Evolutionary conservation across 2,888 invertebrate genomes (phyloP), one percentile per base, ranked within the genome.

Genomic region (Hypena proboscidalis): DNA sequence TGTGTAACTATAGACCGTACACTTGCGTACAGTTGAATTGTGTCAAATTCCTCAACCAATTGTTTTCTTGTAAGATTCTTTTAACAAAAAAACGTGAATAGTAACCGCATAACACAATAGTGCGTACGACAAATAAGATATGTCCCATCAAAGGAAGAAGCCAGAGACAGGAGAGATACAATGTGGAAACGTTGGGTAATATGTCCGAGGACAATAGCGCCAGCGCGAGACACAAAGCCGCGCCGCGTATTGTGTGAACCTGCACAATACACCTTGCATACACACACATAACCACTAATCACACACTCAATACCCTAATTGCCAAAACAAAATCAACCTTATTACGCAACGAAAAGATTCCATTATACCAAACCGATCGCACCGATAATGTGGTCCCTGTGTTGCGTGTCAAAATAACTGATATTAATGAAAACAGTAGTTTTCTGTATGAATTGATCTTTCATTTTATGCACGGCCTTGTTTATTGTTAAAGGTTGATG

Each of bases 191-290:
- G 83, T 85, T 86, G 81, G 82, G 85, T 88, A 89, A 89, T 88
- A 88, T 85, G 87, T 87, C 86, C 78, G 78, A 77, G 77, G 80
- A 89, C 88, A 89, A 88, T 88, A 80, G 84, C 75, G 80, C 80
- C 82, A 85, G 83, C 77, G 79, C 80, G 77, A 67, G 77, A 80
- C 81, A 89, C 89, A 90, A 89, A 89, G 87, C 87, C 82, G 73
- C 77, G 74, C 75, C 74, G 69, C 74, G 85, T 78, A 87, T 89
- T 88, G 87, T 88, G 77, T 83, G 83, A 84, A 77, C 80, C 79
- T 80, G 73, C 80, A 88, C 89, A 89, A 88, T 87, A 87, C 83
- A 84, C 83, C 85, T 82, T 84, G 83, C 85, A 83, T 83, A 85
- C 78, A 83, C 78, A 79, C 72, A 78, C 74, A 66, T 57, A 71